These are phyloP conservation scores for Dunckerocampus dactyliophorus DNA, from an alignment of 2,113 vertebrate genomes.

Conservation along the genomic window DNA sequence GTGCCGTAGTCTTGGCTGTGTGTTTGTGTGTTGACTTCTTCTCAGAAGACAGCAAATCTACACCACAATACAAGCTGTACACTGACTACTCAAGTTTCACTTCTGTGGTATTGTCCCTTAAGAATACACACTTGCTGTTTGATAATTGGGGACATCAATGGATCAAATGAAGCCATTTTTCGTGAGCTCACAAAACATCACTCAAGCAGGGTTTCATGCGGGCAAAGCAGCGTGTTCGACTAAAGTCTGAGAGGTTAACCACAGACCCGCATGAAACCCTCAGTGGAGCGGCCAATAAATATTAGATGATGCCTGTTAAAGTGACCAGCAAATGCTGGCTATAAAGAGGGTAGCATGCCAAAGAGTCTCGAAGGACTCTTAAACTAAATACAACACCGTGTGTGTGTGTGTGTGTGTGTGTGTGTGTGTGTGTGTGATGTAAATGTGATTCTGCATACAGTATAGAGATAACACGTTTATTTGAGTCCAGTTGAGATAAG, in stretches of 20 bases:
- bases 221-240: conserved; percentile 20
- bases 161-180: too few species aligned
- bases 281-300: conserved; percentile 55
- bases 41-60: too few species aligned
- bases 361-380: conserved; percentile 57
- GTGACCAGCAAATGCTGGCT: conserved; percentile 63
- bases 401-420: conserved; percentile 8
- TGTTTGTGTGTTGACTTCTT: too few species aligned
- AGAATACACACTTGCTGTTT: too few species aligned
- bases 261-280: conserved; percentile 44
- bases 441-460: conserved; percentile 1
- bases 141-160: too few species aligned
- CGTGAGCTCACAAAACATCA: too few species aligned
- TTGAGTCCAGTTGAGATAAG: too few species aligned
- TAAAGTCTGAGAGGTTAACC: conserved; percentile 46
- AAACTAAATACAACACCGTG: conserved; percentile 19
- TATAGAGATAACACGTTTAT: conserved; percentile 35
- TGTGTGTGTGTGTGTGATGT: conserved; percentile 1
- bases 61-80: too few species aligned
- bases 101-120: too few species aligned
- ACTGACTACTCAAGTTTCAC: too few species aligned
- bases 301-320: conserved; percentile 65
- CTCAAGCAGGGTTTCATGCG: conserved; percentile 12
- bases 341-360: conserved; percentile 48
- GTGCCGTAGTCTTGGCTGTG: too few species aligned